Percentiles rank a stretch among this genome's conserved stretches.
Evolutionary conservation across 2,797 vertebrate genomes (phyloP).

Genomic region (Hypotaenidia philippensis): DNA sequence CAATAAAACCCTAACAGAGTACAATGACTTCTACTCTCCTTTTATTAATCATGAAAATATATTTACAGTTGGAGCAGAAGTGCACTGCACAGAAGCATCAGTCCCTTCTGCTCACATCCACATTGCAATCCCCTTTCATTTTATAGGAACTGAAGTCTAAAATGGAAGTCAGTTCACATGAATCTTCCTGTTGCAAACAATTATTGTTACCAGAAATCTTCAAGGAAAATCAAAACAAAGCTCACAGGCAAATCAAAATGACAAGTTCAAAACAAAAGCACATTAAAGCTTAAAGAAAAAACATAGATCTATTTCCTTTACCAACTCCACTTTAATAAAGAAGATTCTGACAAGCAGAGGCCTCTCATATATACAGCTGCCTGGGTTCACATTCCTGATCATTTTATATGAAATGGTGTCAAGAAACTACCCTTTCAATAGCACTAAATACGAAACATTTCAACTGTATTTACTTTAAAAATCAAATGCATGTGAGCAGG

Average conservation of each 20-base stretch:
- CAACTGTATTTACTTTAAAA: slow-evolving; percentile 24
- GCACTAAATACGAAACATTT: slow-evolving; percentile 6
- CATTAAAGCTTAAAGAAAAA: slow-evolving; percentile 34
- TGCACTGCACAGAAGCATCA: not conserved
- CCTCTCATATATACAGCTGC: not conserved
- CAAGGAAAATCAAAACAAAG: slow-evolving; percentile 66
- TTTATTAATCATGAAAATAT: slow-evolving; percentile 47
- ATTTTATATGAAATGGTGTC: not conserved
- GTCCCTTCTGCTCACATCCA: not conserved
- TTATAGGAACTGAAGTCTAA: slow-evolving; percentile 57
- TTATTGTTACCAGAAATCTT: slow-evolving; percentile 59
- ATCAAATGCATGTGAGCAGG: slow-evolving; percentile 18
- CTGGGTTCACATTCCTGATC: slow-evolving; percentile 15
- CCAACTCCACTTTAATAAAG: slow-evolving; percentile 54
- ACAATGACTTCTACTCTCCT: not conserved
- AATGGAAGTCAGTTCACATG: slow-evolving; percentile 59
- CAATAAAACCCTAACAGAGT: slow-evolving; percentile 18
- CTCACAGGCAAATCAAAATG: slow-evolving; percentile 59
- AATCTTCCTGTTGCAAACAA: slow-evolving; percentile 61
- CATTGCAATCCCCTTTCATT: slow-evolving; percentile 7
- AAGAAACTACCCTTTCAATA: not conserved
- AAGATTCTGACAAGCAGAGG: slow-evolving; percentile 43
- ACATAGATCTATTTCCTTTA: slow-evolving; percentile 1
- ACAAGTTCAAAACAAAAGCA: slow-evolving; percentile 66
- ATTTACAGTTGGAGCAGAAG: slow-evolving; percentile 34